Percentiles rank a stretch among this genome's conserved stretches.
Evolutionary conservation across 1,140 invertebrate genomes (phyloP).

Genomic region (Diorhabda sublineata): DNA sequence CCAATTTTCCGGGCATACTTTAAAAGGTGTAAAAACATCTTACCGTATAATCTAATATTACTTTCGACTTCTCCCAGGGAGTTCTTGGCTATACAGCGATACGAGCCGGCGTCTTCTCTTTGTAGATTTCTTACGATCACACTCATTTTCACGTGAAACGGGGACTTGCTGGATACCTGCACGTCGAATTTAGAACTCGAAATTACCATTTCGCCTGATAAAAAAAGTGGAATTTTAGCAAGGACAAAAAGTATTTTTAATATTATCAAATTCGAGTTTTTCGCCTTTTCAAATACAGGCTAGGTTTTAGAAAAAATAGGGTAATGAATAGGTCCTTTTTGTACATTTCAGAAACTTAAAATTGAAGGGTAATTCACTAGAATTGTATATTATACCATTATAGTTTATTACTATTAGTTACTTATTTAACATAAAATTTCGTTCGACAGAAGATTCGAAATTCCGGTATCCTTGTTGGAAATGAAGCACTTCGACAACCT

Average conservation of each 20-base stretch:
- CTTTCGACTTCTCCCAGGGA: conserved; percentile 85
- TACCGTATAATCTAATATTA: conserved; percentile 85
- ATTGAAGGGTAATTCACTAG: no score
- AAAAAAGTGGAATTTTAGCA: neutral
- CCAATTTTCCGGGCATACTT: conserved; percentile 1
- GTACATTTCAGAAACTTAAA: no score
- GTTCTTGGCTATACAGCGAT: conserved; percentile 88
- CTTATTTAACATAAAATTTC: no score
- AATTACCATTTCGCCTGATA: conserved; percentile 76
- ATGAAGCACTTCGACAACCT: no score
- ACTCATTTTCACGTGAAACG: conserved; percentile 79
- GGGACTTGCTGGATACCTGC: conserved; percentile 64
- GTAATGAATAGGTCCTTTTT: no score
- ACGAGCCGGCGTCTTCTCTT: conserved; percentile 75
- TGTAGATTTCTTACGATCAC: conserved; percentile 76
- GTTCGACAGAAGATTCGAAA: no score
- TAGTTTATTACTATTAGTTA: no score
- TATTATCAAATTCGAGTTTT: neutral
- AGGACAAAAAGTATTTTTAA: no score
- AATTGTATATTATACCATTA: no score
- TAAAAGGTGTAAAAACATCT: conserved; percentile 32
- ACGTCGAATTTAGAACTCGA: conserved; percentile 77
- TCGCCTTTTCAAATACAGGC: neutral
- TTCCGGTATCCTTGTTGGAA: no score
- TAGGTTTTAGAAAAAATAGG: no score